Conservation (phyloP, 2,113 vertebrate species). For the Oncorhynchus nerka region DNA sequence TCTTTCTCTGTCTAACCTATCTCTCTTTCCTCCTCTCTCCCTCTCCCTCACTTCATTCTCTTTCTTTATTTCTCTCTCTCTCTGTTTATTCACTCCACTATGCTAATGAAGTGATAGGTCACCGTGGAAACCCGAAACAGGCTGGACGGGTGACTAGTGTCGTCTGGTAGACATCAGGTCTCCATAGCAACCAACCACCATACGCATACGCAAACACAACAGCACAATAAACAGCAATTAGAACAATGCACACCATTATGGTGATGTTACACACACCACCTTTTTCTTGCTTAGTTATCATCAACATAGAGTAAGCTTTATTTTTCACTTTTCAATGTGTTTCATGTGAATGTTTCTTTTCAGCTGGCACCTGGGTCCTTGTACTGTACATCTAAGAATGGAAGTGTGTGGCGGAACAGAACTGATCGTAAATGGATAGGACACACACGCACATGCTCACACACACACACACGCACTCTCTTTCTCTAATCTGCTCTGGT, state of each 20-base stretch:
- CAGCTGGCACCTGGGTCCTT: not conserved
- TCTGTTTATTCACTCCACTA: not conserved
- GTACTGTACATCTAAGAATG: not conserved
- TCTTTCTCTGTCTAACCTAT: no score
- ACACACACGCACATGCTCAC: not conserved
- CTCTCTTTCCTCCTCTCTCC: no score
- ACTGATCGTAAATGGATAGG: not conserved
- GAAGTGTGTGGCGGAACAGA: not conserved
- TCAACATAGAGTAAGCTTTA: not conserved
- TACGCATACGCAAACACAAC: not conserved
- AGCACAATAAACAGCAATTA: not conserved
- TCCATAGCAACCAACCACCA: not conserved
- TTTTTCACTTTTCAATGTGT: not conserved
- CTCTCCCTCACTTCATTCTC: not conserved
- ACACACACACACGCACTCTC: not conserved
- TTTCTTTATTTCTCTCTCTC: not conserved
- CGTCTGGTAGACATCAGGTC: not conserved
- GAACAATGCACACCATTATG: not conserved
- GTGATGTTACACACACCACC: not conserved
- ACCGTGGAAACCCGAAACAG: not conserved
- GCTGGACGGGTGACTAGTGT: not conserved
- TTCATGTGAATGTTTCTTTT: not conserved
- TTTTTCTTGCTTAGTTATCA: not conserved
- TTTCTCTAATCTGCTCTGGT: not conserved
- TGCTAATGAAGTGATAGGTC: slow-evolving; percentile 2